These are phyloP conservation scores for Cotesia vestalis DNA, from an alignment of 1,140 invertebrate genomes.

Conservation along the genomic window DNA sequence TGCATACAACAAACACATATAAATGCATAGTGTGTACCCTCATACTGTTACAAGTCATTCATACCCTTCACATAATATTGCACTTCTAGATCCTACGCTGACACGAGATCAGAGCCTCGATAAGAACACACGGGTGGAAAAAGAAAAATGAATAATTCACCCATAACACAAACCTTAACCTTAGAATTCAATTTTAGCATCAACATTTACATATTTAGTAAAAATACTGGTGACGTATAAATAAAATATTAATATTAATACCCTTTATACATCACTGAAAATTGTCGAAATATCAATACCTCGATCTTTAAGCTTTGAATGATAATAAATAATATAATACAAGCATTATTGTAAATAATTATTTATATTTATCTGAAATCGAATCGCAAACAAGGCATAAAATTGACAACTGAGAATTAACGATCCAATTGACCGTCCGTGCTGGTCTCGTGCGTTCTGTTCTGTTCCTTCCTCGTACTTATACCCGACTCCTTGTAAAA, in stretches of 20 bases:
- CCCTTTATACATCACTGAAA: neutral
- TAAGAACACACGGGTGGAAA: neutral
- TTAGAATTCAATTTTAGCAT: neutral
- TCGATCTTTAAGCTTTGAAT: conserved; percentile 19
- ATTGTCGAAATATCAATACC: conserved; percentile 19
- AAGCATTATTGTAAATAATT: conserved; percentile 12
- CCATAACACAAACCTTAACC: no score
- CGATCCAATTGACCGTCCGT: conserved; percentile 24
- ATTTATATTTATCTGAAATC: conserved; percentile 21
- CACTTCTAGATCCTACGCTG: conserved; percentile 24
- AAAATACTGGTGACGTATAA: neutral
- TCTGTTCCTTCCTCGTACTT: conserved; percentile 1
- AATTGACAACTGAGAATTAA: conserved; percentile 38
- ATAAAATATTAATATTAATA: no score
- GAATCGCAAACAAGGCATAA: conserved; percentile 24
- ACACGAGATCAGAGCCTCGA: conserved; percentile 26
- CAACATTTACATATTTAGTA: conserved; percentile 10
- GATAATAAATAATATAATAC: conserved; percentile 20
- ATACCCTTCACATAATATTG: conserved; percentile 20
- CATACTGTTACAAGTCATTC: neutral
- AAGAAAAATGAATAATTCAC: conserved; percentile 26
- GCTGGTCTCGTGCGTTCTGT: neutral
- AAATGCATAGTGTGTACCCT: neutral
- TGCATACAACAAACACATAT: neutral
- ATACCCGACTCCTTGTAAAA: neutral